These are phyloP conservation scores for Phyto melanocephala DNA, from an alignment of 2,888 invertebrate genomes.

Conservation along the genomic window DNA sequence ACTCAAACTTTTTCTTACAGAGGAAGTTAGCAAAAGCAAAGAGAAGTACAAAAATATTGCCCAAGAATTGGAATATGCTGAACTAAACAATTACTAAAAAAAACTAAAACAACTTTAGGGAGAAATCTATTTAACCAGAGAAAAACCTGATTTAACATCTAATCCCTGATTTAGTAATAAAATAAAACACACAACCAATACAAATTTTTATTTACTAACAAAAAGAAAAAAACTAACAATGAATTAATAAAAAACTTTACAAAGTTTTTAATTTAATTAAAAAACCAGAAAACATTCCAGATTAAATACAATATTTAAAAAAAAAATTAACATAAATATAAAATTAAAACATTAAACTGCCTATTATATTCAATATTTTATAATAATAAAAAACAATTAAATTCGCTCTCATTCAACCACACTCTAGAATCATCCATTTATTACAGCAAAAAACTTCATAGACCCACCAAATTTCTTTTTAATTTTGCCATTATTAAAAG, in stretches of 20 bases:
- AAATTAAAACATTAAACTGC: slow-evolving; percentile 36
- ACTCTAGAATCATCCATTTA: no score
- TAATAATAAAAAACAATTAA: background rate
- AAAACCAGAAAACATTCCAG: slow-evolving; percentile 40
- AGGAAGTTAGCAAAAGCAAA: slow-evolving; percentile 93
- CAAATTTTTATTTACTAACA: slow-evolving; percentile 53
- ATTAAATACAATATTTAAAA: slow-evolving; percentile 24
- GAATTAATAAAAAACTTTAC: slow-evolving; percentile 53
- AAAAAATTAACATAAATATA: slow-evolving; percentile 7
- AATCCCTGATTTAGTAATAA: slow-evolving; percentile 18
- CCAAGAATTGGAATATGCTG: slow-evolving; percentile 98
- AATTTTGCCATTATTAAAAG: background rate
- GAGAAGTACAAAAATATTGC: slow-evolving; percentile 99
- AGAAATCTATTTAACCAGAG: slow-evolving; percentile 19
- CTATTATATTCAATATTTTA: slow-evolving; percentile 32
- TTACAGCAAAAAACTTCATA: background rate
- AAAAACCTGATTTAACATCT: slow-evolving; percentile 35
- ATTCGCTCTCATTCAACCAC: background rate
- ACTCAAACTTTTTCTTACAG: slow-evolving; percentile 80
- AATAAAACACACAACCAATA: slow-evolving; percentile 25
- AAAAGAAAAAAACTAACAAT: slow-evolving; percentile 22
- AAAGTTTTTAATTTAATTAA: slow-evolving; percentile 28
- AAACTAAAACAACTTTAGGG: background rate
- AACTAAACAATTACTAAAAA: slow-evolving; percentile 86
- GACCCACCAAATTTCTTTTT: slow-evolving; percentile 29